Percentiles rank a stretch among this genome's conserved stretches.
Conservation (phyloP, 1,140 invertebrate species). For the Micrasema minimum region DNA sequence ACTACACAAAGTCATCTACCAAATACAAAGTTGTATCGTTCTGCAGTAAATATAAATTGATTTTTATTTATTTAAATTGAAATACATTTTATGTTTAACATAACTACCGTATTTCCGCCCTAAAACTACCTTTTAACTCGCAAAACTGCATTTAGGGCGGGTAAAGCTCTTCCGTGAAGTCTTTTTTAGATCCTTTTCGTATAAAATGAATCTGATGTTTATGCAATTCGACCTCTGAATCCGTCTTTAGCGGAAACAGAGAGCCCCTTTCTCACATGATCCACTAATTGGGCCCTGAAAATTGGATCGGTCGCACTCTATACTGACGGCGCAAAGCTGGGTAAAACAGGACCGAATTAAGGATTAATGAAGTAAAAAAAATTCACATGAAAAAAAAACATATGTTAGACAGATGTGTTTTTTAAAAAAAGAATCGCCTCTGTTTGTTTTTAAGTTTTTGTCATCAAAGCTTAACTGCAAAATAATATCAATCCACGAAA, state of each 20-base stretch:
- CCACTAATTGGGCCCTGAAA: constrained; percentile 46
- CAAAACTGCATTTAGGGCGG: not conserved
- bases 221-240: constrained; percentile 23
- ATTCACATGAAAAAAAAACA: no score
- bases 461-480: not conserved
- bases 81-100: not conserved
- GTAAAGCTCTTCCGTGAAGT: not conserved
- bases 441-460: not conserved
- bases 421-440: not conserved
- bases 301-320: constrained; percentile 35
- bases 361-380: not conserved
- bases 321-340: constrained; percentile 6
- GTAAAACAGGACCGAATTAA: not conserved
- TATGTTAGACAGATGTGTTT: not conserved
- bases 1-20: no score
- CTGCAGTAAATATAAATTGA: no score
- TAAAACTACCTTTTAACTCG: not conserved
- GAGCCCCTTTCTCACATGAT: constrained; percentile 46
- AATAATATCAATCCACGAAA: no score
- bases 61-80: not conserved
- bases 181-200: not conserved
- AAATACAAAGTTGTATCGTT: no score
- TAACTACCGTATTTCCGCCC: not conserved
- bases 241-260: constrained; percentile 3
- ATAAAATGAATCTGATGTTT: not conserved